These are phyloP conservation scores for Agrotis segetum DNA, from an alignment of 2,888 invertebrate species.

Conservation along the genomic window DNA sequence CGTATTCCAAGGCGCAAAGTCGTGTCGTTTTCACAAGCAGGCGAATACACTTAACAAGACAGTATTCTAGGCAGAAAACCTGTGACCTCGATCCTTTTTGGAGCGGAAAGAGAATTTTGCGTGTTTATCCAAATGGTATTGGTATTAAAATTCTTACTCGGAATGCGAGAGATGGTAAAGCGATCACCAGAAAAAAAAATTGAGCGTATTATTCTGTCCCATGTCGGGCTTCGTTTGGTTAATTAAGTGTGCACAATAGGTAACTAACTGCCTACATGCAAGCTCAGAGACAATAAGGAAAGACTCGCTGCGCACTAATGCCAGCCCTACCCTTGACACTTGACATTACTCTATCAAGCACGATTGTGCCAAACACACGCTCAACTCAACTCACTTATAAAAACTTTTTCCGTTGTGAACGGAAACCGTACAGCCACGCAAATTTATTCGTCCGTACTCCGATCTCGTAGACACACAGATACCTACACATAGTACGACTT, in stretches of 20 bases:
- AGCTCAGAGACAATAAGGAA: slow-evolving; percentile 44
- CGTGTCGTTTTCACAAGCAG: slow-evolving; percentile 40
- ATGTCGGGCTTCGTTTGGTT: neutral
- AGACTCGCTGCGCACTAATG: slow-evolving; percentile 54
- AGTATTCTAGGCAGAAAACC: slow-evolving; percentile 50
- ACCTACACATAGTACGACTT: slow-evolving; percentile 31
- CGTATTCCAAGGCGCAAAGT: slow-evolving; percentile 31
- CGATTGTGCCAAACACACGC: slow-evolving; percentile 61
- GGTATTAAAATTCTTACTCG: slow-evolving; percentile 17
- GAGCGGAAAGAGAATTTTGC: slow-evolving; percentile 48
- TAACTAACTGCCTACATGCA: slow-evolving; percentile 5
- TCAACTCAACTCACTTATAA: slow-evolving; percentile 41
- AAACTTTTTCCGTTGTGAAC: slow-evolving; percentile 61
- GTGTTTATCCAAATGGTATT: slow-evolving; percentile 51
- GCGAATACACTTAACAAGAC: slow-evolving; percentile 31
- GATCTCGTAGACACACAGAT: slow-evolving; percentile 31
- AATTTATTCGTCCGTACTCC: slow-evolving; percentile 58
- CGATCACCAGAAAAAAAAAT: neutral
- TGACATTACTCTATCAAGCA: slow-evolving; percentile 74
- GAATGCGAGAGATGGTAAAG: slow-evolving; percentile 14
- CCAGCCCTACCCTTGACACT: slow-evolving; percentile 75
- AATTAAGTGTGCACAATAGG: slow-evolving; percentile 10
- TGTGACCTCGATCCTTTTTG: slow-evolving; percentile 59
- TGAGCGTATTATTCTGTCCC: neutral
- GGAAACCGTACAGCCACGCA: slow-evolving; percentile 62